Evolutionary conservation across 2,113 vertebrate species (phyloP).

Genomic region (Dromas ardeola): DNA sequence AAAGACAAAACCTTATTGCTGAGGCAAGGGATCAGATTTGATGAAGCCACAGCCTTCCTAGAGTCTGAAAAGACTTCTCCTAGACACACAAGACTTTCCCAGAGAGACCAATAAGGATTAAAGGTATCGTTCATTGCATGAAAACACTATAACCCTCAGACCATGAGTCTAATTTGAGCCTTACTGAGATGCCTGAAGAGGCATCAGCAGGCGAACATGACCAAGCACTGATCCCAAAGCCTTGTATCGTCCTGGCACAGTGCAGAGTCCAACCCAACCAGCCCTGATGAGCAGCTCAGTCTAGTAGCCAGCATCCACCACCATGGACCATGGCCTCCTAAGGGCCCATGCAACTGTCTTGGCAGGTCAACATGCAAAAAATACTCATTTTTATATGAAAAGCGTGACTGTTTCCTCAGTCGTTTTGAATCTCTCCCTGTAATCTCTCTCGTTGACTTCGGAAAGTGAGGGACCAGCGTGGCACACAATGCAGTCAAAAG

Average conservation of each 20-base stretch:
- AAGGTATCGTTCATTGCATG: neutral
- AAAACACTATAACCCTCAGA: neutral
- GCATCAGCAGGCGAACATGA: neutral
- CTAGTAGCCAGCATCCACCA: neutral
- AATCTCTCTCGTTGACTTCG: neutral
- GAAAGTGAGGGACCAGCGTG: neutral
- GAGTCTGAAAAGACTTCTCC: neutral
- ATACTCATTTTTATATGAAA: neutral
- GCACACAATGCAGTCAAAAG: neutral
- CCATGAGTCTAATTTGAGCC: neutral
- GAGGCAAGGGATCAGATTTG: neutral
- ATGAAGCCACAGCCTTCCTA: neutral
- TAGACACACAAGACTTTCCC: neutral
- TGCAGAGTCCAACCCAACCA: neutral
- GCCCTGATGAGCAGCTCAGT: neutral
- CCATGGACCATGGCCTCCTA: neutral
- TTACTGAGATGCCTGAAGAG: neutral
- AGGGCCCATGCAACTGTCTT: neutral
- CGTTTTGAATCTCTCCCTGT: neutral
- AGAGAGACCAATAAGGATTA: neutral
- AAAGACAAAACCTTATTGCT: neutral
- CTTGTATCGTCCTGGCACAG: accelerated
- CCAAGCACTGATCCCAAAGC: neutral
- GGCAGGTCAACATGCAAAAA: neutral
- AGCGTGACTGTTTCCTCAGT: neutral